Evolutionary conservation across 2,113 vertebrate genomes (phyloP).

Genomic region (Melanocharis versteri): DNA sequence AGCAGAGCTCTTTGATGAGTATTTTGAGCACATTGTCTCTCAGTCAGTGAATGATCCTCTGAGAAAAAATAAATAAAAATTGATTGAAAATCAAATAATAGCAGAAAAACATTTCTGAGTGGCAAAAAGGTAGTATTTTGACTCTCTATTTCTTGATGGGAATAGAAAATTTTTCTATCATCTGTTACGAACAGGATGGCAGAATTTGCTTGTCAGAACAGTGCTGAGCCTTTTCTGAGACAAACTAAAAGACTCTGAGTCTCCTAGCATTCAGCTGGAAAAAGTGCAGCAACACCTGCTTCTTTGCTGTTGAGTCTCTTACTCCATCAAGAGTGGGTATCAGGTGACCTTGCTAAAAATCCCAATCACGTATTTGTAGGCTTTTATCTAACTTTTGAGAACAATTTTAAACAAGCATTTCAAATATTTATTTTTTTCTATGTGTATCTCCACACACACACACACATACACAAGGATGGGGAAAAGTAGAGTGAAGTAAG

Average conservation of each 20-base stretch:
- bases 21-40: background rate
- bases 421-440: background rate
- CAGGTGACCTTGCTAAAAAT: background rate
- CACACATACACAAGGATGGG: background rate
- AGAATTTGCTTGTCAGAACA: background rate
- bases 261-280: background rate
- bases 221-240: background rate
- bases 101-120: background rate
- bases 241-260: background rate
- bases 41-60: background rate
- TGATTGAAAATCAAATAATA: background rate
- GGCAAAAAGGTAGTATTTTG: background rate
- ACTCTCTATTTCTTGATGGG: background rate
- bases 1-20: background rate
- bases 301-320: background rate
- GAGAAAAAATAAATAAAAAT: background rate
- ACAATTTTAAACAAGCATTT: background rate
- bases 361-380: accelerated
- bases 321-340: background rate
- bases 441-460: background rate
- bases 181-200: accelerated
- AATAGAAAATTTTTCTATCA: background rate
- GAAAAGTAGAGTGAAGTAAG: background rate
- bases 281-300: background rate
- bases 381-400: background rate